Evolutionary conservation across 2,113 vertebrate genomes (phyloP), one percentile per base, ranked within the genome.

Genomic region (Saguinus imperator): DNA sequence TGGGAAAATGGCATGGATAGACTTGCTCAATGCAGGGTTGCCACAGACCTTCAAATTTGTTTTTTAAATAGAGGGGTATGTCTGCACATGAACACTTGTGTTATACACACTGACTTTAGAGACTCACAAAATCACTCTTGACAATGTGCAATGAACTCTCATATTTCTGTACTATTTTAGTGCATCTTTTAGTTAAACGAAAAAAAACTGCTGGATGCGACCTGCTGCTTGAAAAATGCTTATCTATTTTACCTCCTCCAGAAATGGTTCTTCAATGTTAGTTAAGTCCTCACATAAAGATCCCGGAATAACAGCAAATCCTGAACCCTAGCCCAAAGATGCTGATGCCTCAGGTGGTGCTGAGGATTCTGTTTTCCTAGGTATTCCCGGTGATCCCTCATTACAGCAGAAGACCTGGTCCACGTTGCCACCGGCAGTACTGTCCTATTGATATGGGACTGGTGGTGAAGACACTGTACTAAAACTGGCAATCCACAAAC

Each of bases 391-490:
- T n/a, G 87, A 14, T 1, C 66, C 3, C 11, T 12, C 61, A 32
- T n/a, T 6, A 1, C 23, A 45, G n/a, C 12, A 61, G 48, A 80
- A 82, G 45, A 73, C 11, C 14, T 9, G 35, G 61, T 20, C 21
- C 91, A 23, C 2, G 0, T 8, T 8, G 4, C n/a, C 1, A n/a
- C 12, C 11, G 5, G 6, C 61, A 32, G 12, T 64, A 64, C 61
- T 32, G 25, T 64, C 61, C 61, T 64, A 64, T 1, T 43, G 43
- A 37, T 18, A 3, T 0, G 48, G 23, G 77, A 43, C 2, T 17
- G 10, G 37, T 6, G 11, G 48, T 8, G 32, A 70, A 25, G 72
- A 43, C 32, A 9, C 66, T 13, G 14, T 7, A 27, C 17, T 17
- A 29, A 80, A 27, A 21, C 32, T 6, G 2, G 18, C 50, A 83